A percentile compares a stretch with the other conserved stretches of the same genome.
Evolutionary conservation across 2,888 invertebrate species (phyloP).

Genomic region (Caenorhabditis imperialis): DNA sequence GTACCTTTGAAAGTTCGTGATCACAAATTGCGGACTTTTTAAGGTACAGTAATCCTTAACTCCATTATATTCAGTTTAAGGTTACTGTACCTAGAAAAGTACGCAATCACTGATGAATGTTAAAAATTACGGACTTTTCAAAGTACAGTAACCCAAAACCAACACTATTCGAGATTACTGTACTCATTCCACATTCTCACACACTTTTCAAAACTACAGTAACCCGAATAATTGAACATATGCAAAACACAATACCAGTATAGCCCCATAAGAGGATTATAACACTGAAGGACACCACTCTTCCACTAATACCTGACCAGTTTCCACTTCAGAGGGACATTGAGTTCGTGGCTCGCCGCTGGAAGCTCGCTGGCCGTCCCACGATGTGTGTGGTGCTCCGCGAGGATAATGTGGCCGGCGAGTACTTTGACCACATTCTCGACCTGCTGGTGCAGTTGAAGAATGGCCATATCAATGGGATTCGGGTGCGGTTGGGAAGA

Average conservation of each 20-base stretch:
- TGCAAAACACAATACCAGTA: not conserved
- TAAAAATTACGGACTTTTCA: no score
- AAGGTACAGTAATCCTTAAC: no score
- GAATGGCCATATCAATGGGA: constrained; percentile 94
- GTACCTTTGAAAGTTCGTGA: no score
- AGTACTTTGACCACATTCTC: constrained; percentile 95
- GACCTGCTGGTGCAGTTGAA: constrained; percentile 96
- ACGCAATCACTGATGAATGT: no score
- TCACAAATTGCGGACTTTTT: no score
- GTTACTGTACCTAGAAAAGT: no score
- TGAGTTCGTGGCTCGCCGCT: constrained; percentile 95
- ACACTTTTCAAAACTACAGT: no score
- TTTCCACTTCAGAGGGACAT: constrained; percentile 85
- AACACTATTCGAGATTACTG: no score
- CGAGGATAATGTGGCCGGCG: constrained; percentile 86
- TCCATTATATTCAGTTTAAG: no score
- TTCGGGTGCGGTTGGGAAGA: constrained; percentile 92
- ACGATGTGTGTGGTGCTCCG: constrained; percentile 95
- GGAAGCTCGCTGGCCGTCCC: constrained; percentile 96
- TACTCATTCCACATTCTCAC: no score
- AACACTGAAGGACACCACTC: not conserved
- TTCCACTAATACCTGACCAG: no score
- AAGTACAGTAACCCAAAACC: no score
- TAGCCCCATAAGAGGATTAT: constrained; percentile 2
- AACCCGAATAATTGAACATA: not conserved